These are phyloP conservation scores for Diarsia brunnea DNA, from an alignment of 2,888 invertebrate species.

Conservation along the genomic window DNA sequence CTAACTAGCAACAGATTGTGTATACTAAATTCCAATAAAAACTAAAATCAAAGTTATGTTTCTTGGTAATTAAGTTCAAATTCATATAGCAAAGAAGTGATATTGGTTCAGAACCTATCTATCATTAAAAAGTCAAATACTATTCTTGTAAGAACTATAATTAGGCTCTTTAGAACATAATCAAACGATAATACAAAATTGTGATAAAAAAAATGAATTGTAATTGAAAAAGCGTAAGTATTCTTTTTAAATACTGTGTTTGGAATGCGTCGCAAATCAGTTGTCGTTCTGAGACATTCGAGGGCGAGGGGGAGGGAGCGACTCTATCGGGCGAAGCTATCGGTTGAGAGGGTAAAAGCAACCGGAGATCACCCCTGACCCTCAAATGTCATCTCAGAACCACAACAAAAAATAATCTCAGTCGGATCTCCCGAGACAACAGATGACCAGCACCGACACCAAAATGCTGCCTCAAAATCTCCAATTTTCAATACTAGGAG, in stretches of 20 bases:
- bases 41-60: conserved; percentile 52
- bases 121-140: conserved; percentile 49
- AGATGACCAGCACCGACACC: conserved; percentile 85
- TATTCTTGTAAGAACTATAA: conserved; percentile 64
- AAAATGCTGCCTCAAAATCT: conserved; percentile 75
- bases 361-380: neutral
- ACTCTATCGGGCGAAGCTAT: conserved; percentile 42
- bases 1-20: conserved; percentile 59
- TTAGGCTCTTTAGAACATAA: conserved; percentile 72
- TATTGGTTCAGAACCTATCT: conserved; percentile 58
- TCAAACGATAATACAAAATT: conserved; percentile 73
- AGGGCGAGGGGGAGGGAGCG: neutral
- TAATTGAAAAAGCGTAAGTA: conserved; percentile 78
- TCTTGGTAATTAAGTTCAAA: conserved; percentile 64
- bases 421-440: conserved; percentile 78
- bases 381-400: conserved; percentile 49
- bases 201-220: conserved; percentile 62
- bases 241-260: conserved; percentile 82
- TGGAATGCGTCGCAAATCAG: conserved; percentile 86
- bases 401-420: conserved; percentile 78
- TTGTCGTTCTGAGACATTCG: conserved; percentile 46
- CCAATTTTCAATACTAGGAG: conserved; percentile 81
- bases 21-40: conserved; percentile 57
- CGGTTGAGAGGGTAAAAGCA: conserved; percentile 13
- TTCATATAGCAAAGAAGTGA: conserved; percentile 60